Evolutionary conservation across 1,140 invertebrate species (phyloP), one percentile per base, ranked within the genome.

Genomic region (Scylla paramamosain): DNA sequence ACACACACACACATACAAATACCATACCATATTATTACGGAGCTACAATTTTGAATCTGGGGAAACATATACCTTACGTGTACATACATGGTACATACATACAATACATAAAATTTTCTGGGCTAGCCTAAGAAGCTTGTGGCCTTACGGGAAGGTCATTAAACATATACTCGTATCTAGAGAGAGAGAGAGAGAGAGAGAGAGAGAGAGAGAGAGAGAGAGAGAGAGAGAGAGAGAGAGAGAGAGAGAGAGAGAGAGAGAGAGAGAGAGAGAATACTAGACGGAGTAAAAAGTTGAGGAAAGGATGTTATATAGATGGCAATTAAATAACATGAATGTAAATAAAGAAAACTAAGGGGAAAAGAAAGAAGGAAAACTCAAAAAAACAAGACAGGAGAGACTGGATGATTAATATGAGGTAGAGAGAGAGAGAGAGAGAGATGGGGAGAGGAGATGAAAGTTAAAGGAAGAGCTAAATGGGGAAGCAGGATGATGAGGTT

Each of bases 1-100:
- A 91, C 48, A 91, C 29, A 91, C 29, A 91, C 14, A 91, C 29
- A 91, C 29, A 91, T n/a, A 91, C 48, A 59, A n/a, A 91, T 28
- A 91, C 48, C 77, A 92, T 25, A 92, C 25, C 12, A 29, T 92
- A 92, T 92, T 25, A n/a, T 8, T 92, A 29, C 29, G 4, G 52
- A 83, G 12, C 25, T 83, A 83, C 77, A 83, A 48, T 16, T 91
- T 31, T 52, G 7, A 45, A 88, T 32, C 86, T 88, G 86, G 20
- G 29, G 31, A 88, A 32, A 89, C 48, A 89, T 89, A 89, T 89
- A 87, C 48, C 28, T 52, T 92, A 67, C 31, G 25, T 86, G 86
- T 87, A 59, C 29, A 93, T 87, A 52, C 45, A 52, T 86, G 25
- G 28, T 52, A 93, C 82, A 87, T 87, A 93, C 82, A 87, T 52